Evolutionary conservation across 2,797 vertebrate species (phyloP).

Genomic region (Anguilla obscura): DNA sequence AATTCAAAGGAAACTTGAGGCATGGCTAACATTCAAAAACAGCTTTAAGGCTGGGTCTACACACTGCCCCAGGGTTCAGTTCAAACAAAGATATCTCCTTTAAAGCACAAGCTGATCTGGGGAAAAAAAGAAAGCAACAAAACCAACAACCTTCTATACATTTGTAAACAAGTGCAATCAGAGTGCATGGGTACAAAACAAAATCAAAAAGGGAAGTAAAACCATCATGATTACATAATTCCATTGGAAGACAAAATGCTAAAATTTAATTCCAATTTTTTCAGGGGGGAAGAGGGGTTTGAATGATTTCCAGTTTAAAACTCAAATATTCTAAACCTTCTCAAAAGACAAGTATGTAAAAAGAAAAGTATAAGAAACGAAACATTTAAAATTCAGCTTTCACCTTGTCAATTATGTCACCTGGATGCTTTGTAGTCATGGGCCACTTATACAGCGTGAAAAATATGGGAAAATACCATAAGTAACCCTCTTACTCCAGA

Average conservation of each 20-base stretch:
- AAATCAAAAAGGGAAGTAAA: constrained; percentile 20
- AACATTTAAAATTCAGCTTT: constrained; percentile 9
- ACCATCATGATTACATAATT: constrained; percentile 14
- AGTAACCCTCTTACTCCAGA: constrained; percentile 46
- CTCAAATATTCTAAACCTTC: neutral
- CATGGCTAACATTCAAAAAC: constrained; percentile 19
- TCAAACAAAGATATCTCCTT: constrained; percentile 7
- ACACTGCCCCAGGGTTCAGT: neutral
- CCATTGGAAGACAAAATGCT: neutral
- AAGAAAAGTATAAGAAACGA: neutral
- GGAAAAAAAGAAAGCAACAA: constrained; percentile 21
- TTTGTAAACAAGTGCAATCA: constrained; percentile 23
- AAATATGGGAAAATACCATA: constrained; percentile 1
- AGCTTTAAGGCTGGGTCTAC: constrained; percentile 3
- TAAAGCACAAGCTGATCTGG: constrained; percentile 9
- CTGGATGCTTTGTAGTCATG: neutral
- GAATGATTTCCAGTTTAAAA: constrained; percentile 2
- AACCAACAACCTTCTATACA: constrained; percentile 16
- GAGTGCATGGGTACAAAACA: constrained; percentile 8
- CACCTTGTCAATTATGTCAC: neutral
- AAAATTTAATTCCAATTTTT: neutral
- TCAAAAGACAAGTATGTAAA: neutral
- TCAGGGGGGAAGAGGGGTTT: neutral
- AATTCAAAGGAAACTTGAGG: neutral
- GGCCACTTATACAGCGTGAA: neutral